Evolutionary conservation across 2,888 invertebrate genomes (phyloP).

Genomic region (Andrena haemorrhoa): DNA sequence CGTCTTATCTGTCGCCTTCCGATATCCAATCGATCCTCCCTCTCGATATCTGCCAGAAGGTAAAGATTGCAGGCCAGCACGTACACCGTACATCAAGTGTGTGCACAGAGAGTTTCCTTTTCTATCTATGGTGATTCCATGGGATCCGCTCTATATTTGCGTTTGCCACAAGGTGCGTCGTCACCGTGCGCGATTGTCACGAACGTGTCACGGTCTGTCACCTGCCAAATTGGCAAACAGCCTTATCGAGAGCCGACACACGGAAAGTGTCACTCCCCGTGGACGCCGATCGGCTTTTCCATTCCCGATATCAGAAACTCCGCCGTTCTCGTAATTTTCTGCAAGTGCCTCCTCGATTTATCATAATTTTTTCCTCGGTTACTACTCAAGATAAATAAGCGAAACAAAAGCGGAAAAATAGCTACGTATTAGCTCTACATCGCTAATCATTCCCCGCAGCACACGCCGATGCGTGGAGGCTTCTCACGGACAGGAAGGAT

Average conservation of each 20-base stretch:
- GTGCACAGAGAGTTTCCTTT: conserved; percentile 62
- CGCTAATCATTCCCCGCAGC: conserved; percentile 9
- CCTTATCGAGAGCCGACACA: conserved; percentile 65
- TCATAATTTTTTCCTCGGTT: too few species aligned
- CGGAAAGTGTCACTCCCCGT: conserved; percentile 42
- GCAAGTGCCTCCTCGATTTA: background rate
- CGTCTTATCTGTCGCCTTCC: conserved; percentile 59
- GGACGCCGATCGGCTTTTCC: background rate
- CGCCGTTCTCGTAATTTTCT: background rate
- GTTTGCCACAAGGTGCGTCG: conserved; percentile 79
- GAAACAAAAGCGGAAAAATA: too few species aligned
- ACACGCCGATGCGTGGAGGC: conserved; percentile 16
- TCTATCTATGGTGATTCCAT: conserved; percentile 66
- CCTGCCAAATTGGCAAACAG: conserved; percentile 76
- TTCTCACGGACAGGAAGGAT: conserved; percentile 24
- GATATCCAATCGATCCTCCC: conserved; percentile 62
- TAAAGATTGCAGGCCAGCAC: conserved; percentile 62
- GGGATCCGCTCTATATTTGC: conserved; percentile 75
- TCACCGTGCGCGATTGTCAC: conserved; percentile 64
- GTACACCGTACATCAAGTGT: conserved; percentile 61
- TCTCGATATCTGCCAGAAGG: conserved; percentile 64
- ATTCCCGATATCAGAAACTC: conserved; percentile 23
- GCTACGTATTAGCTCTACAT: too few species aligned
- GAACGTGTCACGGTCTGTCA: conserved; percentile 67
- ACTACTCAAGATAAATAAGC: too few species aligned